Conservation (phyloP, 2,797 vertebrate genomes). For the Uromys caudimaculatus region DNA sequence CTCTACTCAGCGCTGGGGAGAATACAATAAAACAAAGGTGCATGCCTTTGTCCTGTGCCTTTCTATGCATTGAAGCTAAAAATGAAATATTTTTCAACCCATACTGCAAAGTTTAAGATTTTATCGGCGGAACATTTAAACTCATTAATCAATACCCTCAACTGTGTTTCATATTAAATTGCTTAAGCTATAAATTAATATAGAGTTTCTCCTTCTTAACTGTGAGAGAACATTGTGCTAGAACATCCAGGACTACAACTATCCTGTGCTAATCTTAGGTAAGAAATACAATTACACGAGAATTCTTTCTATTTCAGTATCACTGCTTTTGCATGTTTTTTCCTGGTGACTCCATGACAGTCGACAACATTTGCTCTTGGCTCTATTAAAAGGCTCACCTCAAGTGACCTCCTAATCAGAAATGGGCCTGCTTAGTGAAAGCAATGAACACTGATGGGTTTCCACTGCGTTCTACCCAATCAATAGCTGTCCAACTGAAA, state of each 20-base stretch:
- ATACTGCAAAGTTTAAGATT: conserved; percentile 13
- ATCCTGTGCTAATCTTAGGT: conserved; percentile 51
- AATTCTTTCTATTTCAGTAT: conserved; percentile 42
- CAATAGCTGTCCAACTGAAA: not conserved
- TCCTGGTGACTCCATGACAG: not conserved
- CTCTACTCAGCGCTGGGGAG: not conserved
- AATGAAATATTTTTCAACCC: not conserved
- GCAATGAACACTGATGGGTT: not conserved
- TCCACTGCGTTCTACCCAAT: not conserved
- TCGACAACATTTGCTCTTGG: not conserved
- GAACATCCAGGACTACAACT: conserved; percentile 55
- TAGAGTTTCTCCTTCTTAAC: conserved; percentile 47
- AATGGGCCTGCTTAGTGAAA: not conserved
- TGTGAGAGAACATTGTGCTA: conserved; percentile 45
- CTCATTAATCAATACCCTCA: conserved; percentile 1
- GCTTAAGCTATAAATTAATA: conserved; percentile 44
- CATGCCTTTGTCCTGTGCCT: not conserved
- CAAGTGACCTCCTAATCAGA: not conserved
- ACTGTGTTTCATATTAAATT: conserved; percentile 40
- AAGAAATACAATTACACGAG: conserved; percentile 39
- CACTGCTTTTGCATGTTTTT: not conserved
- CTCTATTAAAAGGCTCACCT: not conserved
- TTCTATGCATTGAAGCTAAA: not conserved
- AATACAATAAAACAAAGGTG: not conserved
- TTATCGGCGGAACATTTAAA: conserved; percentile 60